A percentile compares a stretch with the other conserved stretches of the same genome.
phyloP scores from a whole-genome alignment of 2,113 vertebrate species.

The Phaethon lepturus region DNA sequence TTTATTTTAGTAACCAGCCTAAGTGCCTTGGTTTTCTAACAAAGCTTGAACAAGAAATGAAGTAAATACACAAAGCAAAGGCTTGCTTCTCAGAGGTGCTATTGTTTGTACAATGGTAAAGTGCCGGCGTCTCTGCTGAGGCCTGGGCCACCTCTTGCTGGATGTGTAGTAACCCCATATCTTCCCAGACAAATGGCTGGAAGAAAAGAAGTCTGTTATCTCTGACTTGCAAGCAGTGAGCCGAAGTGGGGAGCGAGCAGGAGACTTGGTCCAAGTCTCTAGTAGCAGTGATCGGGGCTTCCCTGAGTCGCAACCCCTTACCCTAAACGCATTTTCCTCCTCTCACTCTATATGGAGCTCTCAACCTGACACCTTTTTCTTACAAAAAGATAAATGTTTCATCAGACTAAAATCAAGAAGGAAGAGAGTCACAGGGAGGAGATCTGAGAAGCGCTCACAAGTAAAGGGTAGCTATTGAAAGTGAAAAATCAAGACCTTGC shows the following conservation, averaged over 20 bases:
- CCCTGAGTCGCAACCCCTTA: background rate
- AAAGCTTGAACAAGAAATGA: conserved; percentile 61
- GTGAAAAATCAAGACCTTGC: background rate
- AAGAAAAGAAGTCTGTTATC: conserved; percentile 59
- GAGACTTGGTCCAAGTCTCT: background rate
- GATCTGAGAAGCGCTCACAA: background rate
- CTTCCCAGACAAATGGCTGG: conserved; percentile 44
- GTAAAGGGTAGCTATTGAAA: background rate
- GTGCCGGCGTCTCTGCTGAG: background rate
- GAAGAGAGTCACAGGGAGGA: background rate
- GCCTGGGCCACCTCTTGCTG: conserved; percentile 46
- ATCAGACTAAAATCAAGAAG: conserved; percentile 11
- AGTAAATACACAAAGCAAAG: conserved; percentile 63
- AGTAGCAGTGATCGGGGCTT: conserved; percentile 23
- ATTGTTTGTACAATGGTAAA: conserved; percentile 65
- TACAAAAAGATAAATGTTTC: conserved; percentile 7
- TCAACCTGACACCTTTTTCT: background rate
- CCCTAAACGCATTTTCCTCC: background rate
- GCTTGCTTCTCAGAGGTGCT: conserved; percentile 59
- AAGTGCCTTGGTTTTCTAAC: conserved; percentile 56
- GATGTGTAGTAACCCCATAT: conserved; percentile 49
- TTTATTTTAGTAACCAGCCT: conserved; percentile 61
- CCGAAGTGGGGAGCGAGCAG: conserved; percentile 18
- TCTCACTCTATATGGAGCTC: background rate
- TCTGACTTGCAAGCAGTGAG: conserved; percentile 16